Evolutionary conservation across 64 coral and sea anemone species (phyloP).

Genomic region (Trachythela sp.): DNA sequence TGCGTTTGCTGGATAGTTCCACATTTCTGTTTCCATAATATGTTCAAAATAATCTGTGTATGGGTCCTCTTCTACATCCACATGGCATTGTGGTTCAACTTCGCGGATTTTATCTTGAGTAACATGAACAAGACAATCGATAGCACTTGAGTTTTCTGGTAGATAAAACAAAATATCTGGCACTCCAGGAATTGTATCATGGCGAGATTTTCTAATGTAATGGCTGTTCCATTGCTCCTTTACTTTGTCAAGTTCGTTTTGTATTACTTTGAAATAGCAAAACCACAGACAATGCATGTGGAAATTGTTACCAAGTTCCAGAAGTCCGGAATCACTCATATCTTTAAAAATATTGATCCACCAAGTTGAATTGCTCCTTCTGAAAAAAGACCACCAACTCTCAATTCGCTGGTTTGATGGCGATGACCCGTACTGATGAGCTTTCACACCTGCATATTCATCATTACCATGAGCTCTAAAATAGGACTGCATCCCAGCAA

Average conservation of each 20-base stretch:
- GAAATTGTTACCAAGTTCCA: slow-evolving; percentile 41
- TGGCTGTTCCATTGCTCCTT: not conserved
- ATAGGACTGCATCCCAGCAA: not conserved
- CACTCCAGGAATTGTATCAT: slow-evolving; percentile 32
- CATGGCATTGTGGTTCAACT: slow-evolving; percentile 40
- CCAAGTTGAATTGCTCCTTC: slow-evolving; percentile 33
- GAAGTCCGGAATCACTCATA: slow-evolving; percentile 24
- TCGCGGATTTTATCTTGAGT: slow-evolving; percentile 39
- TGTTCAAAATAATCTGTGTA: slow-evolving; percentile 59
- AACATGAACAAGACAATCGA: slow-evolving; percentile 39
- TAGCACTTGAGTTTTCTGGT: slow-evolving; percentile 50
- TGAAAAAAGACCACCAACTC: slow-evolving; percentile 47
- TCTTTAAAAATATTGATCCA: slow-evolving; percentile 66
- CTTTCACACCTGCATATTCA: not conserved
- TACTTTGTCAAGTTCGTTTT: slow-evolving; percentile 19
- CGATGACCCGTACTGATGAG: slow-evolving; percentile 41
- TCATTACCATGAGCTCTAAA: not conserved
- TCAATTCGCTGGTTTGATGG: slow-evolving; percentile 58
- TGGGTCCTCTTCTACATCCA: slow-evolving; percentile 43
- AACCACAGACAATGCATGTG: slow-evolving; percentile 56
- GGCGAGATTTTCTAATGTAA: not conserved
- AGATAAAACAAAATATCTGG: slow-evolving; percentile 59
- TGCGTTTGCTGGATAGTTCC: slow-evolving; percentile 48
- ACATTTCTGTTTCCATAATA: slow-evolving; percentile 45
- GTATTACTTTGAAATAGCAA: slow-evolving; percentile 47